These are phyloP conservation scores for Drosophila bifasciata DNA, from an alignment of 1,140 invertebrate species.

Conservation along the genomic window DNA sequence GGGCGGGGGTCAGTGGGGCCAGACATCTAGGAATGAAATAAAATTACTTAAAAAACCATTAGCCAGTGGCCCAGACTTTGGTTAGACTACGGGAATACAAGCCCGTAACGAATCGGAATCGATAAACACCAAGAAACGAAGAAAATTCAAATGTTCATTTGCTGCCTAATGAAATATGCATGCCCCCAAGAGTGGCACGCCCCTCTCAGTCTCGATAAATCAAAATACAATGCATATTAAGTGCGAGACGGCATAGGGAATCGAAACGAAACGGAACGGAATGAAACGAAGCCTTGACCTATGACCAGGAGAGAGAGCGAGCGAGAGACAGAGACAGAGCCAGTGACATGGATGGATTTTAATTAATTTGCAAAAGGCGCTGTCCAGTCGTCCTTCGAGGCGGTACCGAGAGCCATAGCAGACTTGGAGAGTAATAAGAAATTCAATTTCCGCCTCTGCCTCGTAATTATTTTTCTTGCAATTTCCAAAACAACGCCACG, in stretches of 20 bases:
- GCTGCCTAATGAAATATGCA: constrained; percentile 69
- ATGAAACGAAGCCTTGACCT: constrained; percentile 66
- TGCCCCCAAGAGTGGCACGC: constrained; percentile 47
- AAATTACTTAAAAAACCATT: constrained; percentile 60
- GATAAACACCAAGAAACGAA: constrained; percentile 22
- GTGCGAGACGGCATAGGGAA: constrained; percentile 25
- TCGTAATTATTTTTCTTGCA: constrained; percentile 82
- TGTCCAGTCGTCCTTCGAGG: constrained; percentile 7
- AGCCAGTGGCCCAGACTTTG: constrained; percentile 12
- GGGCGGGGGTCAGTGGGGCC: not conserved
- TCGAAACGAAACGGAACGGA: constrained; percentile 12
- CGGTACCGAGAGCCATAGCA: constrained; percentile 3
- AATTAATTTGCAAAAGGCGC: constrained; percentile 70
- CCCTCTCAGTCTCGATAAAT: constrained; percentile 58
- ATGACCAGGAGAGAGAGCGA: constrained; percentile 20
- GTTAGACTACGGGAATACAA: not conserved
- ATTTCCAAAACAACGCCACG: constrained; percentile 67
- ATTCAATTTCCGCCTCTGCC: constrained; percentile 77
- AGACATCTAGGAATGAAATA: not conserved
- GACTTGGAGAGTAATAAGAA: constrained; percentile 71
- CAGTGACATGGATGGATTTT: constrained; percentile 57
- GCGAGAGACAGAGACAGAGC: not conserved
- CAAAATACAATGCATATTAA: constrained; percentile 77
- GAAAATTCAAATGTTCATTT: constrained; percentile 50
- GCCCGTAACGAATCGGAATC: constrained; percentile 22